These are phyloP conservation scores for Drosophila malerkotliana DNA, from an alignment of 1,140 invertebrate species.

Conservation along the genomic window DNA sequence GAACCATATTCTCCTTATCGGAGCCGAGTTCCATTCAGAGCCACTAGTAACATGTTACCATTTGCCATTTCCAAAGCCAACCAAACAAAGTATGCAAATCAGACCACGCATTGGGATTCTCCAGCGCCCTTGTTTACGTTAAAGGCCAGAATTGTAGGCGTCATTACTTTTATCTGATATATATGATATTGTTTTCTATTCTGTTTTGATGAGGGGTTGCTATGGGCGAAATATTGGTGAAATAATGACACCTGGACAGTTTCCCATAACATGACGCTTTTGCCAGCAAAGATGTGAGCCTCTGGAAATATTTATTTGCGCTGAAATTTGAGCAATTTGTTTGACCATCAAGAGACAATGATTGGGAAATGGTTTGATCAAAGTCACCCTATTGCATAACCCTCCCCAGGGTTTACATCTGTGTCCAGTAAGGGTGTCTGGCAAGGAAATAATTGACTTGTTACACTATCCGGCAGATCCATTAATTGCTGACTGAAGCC, in stretches of 20 bases:
- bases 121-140: slow-evolving; percentile 37
- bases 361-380: slow-evolving; percentile 30
- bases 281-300: background rate
- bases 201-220: slow-evolving; percentile 20
- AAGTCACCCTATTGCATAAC: slow-evolving; percentile 2
- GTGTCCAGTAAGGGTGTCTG: background rate
- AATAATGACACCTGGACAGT: slow-evolving; percentile 60
- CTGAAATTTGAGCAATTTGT: slow-evolving; percentile 63
- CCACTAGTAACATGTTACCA: slow-evolving; percentile 55
- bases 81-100: slow-evolving; percentile 69
- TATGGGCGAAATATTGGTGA: slow-evolving; percentile 24
- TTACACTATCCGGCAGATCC: too few species aligned
- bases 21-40: slow-evolving; percentile 13
- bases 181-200: slow-evolving; percentile 45
- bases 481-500: too few species aligned
- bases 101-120: slow-evolving; percentile 29
- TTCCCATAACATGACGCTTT: background rate
- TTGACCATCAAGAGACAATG: slow-evolving; percentile 9
- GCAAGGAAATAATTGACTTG: too few species aligned
- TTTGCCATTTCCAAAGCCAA: slow-evolving; percentile 70
- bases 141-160: slow-evolving; percentile 61
- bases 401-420: slow-evolving; percentile 18
- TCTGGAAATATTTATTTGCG: background rate
- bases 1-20: background rate
- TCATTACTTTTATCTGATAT: slow-evolving; percentile 57